A percentile compares a stretch with the other conserved stretches of the same genome.
Conservation (phyloP, 2,797 vertebrate species). For the Ciconia nigra region DNA sequence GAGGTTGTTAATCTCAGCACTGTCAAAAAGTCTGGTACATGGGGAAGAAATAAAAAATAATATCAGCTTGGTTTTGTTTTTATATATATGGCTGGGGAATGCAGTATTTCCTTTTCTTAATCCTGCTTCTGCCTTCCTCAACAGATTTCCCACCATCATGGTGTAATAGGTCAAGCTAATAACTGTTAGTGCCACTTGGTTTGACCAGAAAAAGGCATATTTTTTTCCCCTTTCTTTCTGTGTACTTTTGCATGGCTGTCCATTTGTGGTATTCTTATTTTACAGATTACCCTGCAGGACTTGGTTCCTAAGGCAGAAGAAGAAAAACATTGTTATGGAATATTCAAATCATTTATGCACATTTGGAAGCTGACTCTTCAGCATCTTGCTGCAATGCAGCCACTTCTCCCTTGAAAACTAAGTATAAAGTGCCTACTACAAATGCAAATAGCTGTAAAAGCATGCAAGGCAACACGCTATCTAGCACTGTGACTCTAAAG, state of each 20-base stretch:
- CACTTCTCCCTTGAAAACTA: background rate
- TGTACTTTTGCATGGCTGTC: accelerated
- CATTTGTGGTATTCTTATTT: background rate
- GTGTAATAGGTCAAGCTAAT: background rate
- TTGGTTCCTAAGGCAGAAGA: background rate
- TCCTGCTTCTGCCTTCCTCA: background rate
- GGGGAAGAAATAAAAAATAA: background rate
- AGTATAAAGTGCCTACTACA: background rate
- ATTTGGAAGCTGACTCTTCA: background rate
- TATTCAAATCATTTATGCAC: background rate
- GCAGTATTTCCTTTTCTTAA: background rate
- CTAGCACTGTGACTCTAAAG: background rate
- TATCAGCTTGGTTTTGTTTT: background rate
- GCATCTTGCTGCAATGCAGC: background rate
- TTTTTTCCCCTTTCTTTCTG: background rate
- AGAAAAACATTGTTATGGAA: background rate
- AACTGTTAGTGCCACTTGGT: background rate
- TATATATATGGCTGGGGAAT: background rate
- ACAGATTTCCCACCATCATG: background rate
- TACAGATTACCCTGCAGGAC: background rate
- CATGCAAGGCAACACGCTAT: background rate
- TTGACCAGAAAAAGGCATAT: background rate
- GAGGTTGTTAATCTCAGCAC: background rate
- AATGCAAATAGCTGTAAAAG: background rate
- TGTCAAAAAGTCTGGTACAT: background rate